phyloP scores from a whole-genome alignment of 2,113 vertebrate genomes.

The Nematolebias whitei region DNA sequence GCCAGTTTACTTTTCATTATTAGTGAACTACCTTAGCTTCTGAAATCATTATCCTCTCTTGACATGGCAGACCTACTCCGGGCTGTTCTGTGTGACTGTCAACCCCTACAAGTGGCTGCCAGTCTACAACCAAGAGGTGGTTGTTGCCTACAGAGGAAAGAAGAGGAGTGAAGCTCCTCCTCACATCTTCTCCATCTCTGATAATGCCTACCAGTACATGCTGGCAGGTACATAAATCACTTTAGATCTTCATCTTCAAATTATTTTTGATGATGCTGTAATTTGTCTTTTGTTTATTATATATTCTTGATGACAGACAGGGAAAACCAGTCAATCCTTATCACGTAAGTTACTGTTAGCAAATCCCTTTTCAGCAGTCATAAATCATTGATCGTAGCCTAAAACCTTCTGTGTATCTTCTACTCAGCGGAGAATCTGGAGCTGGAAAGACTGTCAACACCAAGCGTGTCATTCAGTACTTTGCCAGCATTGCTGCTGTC shows the following conservation, averaged over 20 bases:
- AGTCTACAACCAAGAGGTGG: constrained; percentile 86
- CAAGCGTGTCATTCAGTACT: constrained; percentile 91
- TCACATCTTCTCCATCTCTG: constrained; percentile 92
- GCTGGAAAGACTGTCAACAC: constrained; percentile 93
- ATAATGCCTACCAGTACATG: constrained; percentile 90
- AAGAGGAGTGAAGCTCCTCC: constrained; percentile 89
- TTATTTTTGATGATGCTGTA: neutral
- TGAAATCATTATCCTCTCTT: neutral
- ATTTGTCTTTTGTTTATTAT: neutral
- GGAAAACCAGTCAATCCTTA: constrained; percentile 73
- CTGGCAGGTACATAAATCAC: constrained; percentile 77
- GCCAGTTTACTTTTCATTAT: neutral
- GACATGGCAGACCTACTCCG: constrained; percentile 68
- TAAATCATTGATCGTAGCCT: neutral
- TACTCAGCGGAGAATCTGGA: constrained; percentile 88
- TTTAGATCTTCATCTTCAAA: neutral
- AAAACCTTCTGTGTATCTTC: constrained; percentile 2
- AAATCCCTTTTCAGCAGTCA: neutral
- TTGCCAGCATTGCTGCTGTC: constrained; percentile 88
- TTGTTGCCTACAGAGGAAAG: constrained; percentile 87
- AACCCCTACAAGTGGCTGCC: constrained; percentile 92
- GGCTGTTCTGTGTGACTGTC: constrained; percentile 88
- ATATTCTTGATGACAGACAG: constrained; percentile 53
- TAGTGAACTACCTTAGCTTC: constrained; percentile 70
- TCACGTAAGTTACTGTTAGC: constrained; percentile 60